Conservation (phyloP, 2,888 invertebrate species). For the Dolichopus griseipennis region DNA sequence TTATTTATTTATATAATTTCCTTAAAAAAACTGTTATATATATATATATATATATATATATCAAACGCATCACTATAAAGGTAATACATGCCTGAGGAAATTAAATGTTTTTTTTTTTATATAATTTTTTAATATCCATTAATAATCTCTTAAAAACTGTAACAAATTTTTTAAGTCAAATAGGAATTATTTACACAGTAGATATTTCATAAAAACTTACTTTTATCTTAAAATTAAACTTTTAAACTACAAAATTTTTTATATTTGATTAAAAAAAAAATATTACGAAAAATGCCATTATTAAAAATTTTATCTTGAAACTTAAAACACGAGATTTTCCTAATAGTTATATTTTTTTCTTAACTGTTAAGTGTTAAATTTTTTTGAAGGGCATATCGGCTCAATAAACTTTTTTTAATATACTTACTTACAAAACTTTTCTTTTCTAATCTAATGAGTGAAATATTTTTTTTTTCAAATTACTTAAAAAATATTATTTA, state of each 20-base stretch:
- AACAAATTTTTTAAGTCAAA: background rate
- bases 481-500: too few species aligned
- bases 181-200: background rate
- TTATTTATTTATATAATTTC: too few species aligned
- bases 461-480: too few species aligned
- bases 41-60: too few species aligned
- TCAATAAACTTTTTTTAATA: slow-evolving; percentile 12
- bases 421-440: background rate
- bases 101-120: too few species aligned
- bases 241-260: too few species aligned
- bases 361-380: background rate
- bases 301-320: background rate
- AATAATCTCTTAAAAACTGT: background rate
- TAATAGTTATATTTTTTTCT: too few species aligned
- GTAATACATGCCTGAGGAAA: too few species aligned
- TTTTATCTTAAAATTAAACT: too few species aligned
- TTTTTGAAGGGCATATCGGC: slow-evolving; percentile 10
- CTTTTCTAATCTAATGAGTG: background rate
- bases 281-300: background rate
- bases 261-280: background rate
- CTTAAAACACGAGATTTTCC: too few species aligned
- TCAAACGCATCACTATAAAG: too few species aligned
- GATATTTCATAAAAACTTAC: background rate
- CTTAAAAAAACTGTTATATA: too few species aligned
- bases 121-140: background rate